A percentile compares a stretch with the other conserved stretches of the same genome.
Conservation (phyloP, 2,113 vertebrate species). For the Anguilla rostrata region DNA sequence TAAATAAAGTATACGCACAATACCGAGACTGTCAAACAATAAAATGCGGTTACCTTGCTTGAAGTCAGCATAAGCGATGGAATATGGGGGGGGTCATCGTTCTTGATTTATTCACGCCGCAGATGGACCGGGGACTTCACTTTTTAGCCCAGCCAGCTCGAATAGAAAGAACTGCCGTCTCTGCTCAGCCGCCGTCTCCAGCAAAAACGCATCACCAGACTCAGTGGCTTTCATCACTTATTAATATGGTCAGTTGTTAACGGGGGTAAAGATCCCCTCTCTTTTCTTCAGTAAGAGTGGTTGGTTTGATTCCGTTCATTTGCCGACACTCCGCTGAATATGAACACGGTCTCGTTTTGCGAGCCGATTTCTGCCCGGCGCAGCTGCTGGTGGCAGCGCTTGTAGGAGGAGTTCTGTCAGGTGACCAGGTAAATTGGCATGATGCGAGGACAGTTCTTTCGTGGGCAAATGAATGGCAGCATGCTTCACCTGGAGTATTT, state of each 20-base stretch:
- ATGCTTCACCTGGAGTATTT: too few relatives aligned
- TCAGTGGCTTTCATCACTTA: constrained; percentile 73
- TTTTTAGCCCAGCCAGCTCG: constrained; percentile 52
- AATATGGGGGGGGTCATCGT: constrained; percentile 46
- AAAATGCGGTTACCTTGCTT: constrained; percentile 58
- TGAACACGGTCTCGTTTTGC: constrained; percentile 41
- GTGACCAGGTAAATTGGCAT: constrained; percentile 52
- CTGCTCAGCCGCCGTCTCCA: constrained; percentile 47
- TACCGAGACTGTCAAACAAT: neutral
- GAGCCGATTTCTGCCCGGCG: constrained; percentile 40
- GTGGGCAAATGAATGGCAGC: neutral
- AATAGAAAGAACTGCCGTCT: constrained; percentile 44
- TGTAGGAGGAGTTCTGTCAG: constrained; percentile 55
- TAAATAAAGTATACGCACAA: neutral
- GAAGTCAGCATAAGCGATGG: constrained; percentile 38
- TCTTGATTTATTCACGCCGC: constrained; percentile 52
- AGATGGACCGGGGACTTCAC: constrained; percentile 51
- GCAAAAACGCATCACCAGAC: constrained; percentile 48
- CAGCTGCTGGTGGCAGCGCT: constrained; percentile 50
- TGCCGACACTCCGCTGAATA: constrained; percentile 25
- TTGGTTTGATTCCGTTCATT: constrained; percentile 41
- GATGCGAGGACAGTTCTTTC: neutral
- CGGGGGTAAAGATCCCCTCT: constrained; percentile 30
- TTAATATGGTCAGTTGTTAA: constrained; percentile 53
- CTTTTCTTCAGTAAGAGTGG: constrained; percentile 40